Evolutionary conservation across 2,888 invertebrate genomes (phyloP).

Genomic region (Drosophila diplacantha): DNA sequence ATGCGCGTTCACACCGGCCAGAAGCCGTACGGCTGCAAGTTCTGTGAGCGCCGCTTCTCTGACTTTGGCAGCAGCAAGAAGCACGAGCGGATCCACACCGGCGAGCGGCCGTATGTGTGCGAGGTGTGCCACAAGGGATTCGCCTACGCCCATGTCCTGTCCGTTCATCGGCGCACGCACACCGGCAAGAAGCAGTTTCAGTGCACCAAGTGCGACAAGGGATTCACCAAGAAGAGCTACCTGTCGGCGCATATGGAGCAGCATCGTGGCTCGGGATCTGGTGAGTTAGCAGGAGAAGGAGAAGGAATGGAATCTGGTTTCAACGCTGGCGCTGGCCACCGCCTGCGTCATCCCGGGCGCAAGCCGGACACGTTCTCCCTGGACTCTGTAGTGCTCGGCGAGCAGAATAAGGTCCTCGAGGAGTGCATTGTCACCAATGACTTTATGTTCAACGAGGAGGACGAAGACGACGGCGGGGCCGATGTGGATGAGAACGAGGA

Average conservation of each 20-base stretch:
- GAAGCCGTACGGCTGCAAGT: slow-evolving; percentile 76
- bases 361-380: slow-evolving; percentile 21
- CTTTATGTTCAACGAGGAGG: slow-evolving; percentile 62
- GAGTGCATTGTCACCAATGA: slow-evolving; percentile 70
- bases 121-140: slow-evolving; percentile 75
- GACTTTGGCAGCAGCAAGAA: slow-evolving; percentile 78
- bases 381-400: slow-evolving; percentile 31
- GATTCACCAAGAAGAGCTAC: slow-evolving; percentile 77
- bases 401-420: slow-evolving; percentile 58
- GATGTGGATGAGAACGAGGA: slow-evolving; percentile 30
- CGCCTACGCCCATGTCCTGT: slow-evolving; percentile 76
- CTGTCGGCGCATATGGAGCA: slow-evolving; percentile 71
- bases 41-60: slow-evolving; percentile 76
- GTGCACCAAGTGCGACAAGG: slow-evolving; percentile 74
- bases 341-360: slow-evolving; percentile 7
- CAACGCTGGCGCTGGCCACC: neutral
- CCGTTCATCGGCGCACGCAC: slow-evolving; percentile 75
- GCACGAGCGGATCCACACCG: slow-evolving; percentile 77
- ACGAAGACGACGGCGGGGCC: slow-evolving; percentile 28
- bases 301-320: neutral
- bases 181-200: slow-evolving; percentile 77
- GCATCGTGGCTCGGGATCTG: slow-evolving; percentile 49
- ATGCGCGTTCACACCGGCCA: slow-evolving; percentile 78
- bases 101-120: slow-evolving; percentile 76
- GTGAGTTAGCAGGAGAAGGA: neutral